Conservation (phyloP, 2,888 invertebrate species). For the Periphyllus acericola region DNA sequence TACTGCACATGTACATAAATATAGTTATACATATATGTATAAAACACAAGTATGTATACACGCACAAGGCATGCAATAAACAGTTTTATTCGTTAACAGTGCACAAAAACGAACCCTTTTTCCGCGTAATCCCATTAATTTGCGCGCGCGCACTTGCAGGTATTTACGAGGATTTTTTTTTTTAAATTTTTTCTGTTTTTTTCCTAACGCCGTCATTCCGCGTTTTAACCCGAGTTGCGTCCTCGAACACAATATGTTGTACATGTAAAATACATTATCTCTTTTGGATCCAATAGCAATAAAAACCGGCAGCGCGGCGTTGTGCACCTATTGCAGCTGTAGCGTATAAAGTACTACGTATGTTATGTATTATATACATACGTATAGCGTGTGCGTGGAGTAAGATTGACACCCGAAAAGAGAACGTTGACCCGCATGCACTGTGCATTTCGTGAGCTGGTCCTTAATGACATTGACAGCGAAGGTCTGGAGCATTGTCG, state of each 20-base stretch:
- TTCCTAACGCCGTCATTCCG: not conserved
- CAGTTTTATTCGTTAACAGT: not conserved
- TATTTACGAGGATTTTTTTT: not conserved
- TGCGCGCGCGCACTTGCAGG: not conserved
- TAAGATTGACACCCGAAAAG: constrained; percentile 33
- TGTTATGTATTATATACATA: too few relatives aligned
- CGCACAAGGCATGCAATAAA: not conserved
- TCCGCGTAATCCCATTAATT: not conserved
- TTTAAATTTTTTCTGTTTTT: not conserved
- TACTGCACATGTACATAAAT: not conserved
- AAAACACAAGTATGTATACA: not conserved
- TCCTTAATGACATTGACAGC: constrained; percentile 48
- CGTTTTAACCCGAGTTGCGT: not conserved
- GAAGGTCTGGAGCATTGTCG: constrained; percentile 42
- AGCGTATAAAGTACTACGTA: too few relatives aligned
- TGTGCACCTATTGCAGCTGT: too few relatives aligned
- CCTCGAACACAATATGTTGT: too few relatives aligned
- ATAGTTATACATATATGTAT: not conserved
- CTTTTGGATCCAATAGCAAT: too few relatives aligned
- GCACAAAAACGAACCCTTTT: not conserved
- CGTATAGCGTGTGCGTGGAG: not conserved
- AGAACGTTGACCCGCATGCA: constrained; percentile 32
- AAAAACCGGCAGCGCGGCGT: too few relatives aligned
- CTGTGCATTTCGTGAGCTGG: constrained; percentile 39
- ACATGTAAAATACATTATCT: too few relatives aligned